Evolutionary conservation across 2,888 invertebrate genomes (phyloP), one percentile per base, ranked within the genome.

Genomic region (Drosophila pseudotakahashii): DNA sequence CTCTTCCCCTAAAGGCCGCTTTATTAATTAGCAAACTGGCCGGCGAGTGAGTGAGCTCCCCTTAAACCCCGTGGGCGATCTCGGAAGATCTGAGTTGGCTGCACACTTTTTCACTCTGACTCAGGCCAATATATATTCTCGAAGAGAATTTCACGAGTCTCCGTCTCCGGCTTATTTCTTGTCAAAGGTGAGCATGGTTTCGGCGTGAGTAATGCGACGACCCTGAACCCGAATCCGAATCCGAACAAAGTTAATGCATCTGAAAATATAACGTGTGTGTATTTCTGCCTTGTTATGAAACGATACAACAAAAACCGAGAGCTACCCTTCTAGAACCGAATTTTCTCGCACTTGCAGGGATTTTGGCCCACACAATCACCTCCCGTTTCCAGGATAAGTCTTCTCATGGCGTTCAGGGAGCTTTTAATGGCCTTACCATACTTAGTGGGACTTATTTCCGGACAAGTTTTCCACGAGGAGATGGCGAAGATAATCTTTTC

Each of bases 401-500:
- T 26, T 2, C 73, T 14, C 23, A 72, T 58, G 2, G 19, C 19
- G 5, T 73, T 32, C n/a, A 73, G n/a, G 2, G 60, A 26, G 10
- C 30, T 16, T 7, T 41, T 52, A n/a, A 81, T 59, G 2, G 58
- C 64, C 3, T 41, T 36, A 23, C 39, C 68, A 42, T 45, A 85
- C 3, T 5, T 16, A 2, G 9, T 10, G 16, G 95, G 93, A 88
- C 93, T 92, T 0, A 96, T 96, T 58, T 93, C 93, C 14, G 93
- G 92, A 26, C 92, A 92, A 4, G 41, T 11, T 2, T 11, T 9
- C 92, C 95, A 96, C 10, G 96, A 94, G 0, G 96, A 93, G 1
- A 96, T 93, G 1, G 95, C 95, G 89, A 97, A 95, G 89, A 95
- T 95, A 30, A 98, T 94, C 88, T 95, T 94, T 30, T 94, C 92